Base-by-base conservation (phyloP, 2,113 vertebrate species). In the Gadus chalcogrammus region DNA sequence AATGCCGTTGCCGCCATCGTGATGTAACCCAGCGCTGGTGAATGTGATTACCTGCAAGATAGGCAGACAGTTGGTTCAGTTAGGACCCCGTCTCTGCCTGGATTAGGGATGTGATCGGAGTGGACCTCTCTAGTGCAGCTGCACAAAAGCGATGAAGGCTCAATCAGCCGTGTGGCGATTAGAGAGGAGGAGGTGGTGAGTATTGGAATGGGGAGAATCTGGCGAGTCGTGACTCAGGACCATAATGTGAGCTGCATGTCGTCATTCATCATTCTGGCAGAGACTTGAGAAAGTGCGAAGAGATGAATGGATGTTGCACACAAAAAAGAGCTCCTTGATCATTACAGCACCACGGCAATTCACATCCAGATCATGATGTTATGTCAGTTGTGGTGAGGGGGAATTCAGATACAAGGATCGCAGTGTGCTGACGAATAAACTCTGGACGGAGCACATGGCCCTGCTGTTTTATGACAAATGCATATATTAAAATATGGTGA, bases 21-120 rank as follows among this genome's bases (percentile, higher is more conserved):
- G 88, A 88, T 90, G 85, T 78, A 81, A 77, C 63, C 79, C 63
- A 84, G 84, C 67, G 82, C 76, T 65, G 75, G 79, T 48, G 80
- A 81, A 78, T 88, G 79, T 90, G 87, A 91, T 91, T 92, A 91
- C 87, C 91, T 93, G 84, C 68, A 80, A 87, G 85, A 91, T 82
- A 91, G 84, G 78, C 83, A 88, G 82, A 88, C 79, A 84, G 71
- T 84, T 89, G 87, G 80, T 71, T 48, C 11, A 48, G 80, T 90
- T 80, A 89, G 79, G 72, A 61, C 72, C 73, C 75, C 24, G 42
- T 59, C 74, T 84, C n/a, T 69, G 67, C 35, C 20, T 65, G 52
- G 58, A 84, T 89, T 64, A 79, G 72, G 56, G 16, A 18, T 55
- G 68, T 15, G 64, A 35, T 79, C 69, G 76, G 15, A 79, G 69